Evolutionary conservation across 2,888 invertebrate species (phyloP), one percentile per base, ranked within the genome.

Genomic region (Parnassius smintheus): DNA sequence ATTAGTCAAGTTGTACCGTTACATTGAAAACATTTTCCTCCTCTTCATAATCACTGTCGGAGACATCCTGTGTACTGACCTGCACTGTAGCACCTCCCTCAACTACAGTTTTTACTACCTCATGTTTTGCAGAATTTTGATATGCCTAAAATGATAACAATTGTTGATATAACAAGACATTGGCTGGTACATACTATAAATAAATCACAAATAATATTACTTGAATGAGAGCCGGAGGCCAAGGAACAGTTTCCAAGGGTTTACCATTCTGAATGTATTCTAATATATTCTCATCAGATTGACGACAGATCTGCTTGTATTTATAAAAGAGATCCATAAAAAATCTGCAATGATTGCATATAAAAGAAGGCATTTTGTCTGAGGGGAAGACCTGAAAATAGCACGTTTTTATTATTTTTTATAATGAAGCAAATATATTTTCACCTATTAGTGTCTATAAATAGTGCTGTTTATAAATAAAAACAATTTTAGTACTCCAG

Each of bases 281-380:
- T 64, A 95, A 92, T 9, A 96, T 83, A 1, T 94, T 92, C 70
- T 95, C 95, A 77, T 96, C 96, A 0, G 95, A 94, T 75, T 94
- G 94, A 69, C 95, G 95, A 73, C 96, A 96, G 76, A 96, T 94
- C 65, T 94, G 93, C 77, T 96, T 96, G 73, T 95, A 96, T 61
- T 94, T 94, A 84, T 96, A 96, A 56, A 94, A 94, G 65, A 94
- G 89, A 64, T 94, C 94, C 76, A 96, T 93, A 69, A 95, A 94
- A 73, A 93, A 88, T 35, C 94, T 94, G 73, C 96, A 96, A 50
- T 92, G 92, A 49, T 88, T 91, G 77, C 96, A 96, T 66, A 96
- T 95, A 75, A 92, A 94, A 58, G 93, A 90, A 1, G 96, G 96
- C 95, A 96, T 95, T 68, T 94, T 95, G 81, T 96, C 96, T 52